Base-by-base conservation (phyloP, 2,797 vertebrate species). In the Fundulus diaphanus region DNA sequence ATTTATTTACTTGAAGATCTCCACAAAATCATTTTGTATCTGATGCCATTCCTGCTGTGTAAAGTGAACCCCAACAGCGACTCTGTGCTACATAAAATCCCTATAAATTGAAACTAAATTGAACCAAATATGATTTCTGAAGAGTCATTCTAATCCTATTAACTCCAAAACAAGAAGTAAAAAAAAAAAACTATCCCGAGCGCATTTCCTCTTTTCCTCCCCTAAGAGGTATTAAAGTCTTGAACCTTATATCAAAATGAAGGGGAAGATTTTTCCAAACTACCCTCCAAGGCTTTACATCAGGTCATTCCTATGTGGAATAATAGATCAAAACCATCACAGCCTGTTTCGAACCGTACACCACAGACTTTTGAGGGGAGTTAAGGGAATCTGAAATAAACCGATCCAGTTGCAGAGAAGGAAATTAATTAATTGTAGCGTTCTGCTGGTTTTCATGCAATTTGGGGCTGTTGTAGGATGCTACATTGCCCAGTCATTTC, bases 351-450 rank as follows among this genome's bases (percentile, higher is more conserved):
- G 61, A 88, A 83, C 67, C 44, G 6, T 3, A 16, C 71, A 51
- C 65, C 74, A 56, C 56, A 52, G 73, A 82, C 61, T 77, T 72
- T 44, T 16, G 49, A 68, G 71, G 51, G 20, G 72, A 70, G 72
- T 70, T 48, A 46, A 46, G n/a, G 63, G 81, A 80, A 78, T 37
- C 78, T 67, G 79, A 82, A 88, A 76, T 35, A 79, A 92, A 78
- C 82, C 72, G 67, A 63, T 84, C 74, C 82, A 79, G 86, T 87
- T 83, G 70, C 73, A 74, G 67, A 51, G 24, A 31, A 85, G 85
- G 87, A 93, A 90, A 91, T 84, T 70, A 78, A 89, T 90, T 88
- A 85, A 91, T 90, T 88, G 75, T 29, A 18, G 72, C 56, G 54
- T 85, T 90, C 86, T 84, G 80, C 80, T 82, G 66, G 83, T 82